Conservation (phyloP, 1,140 invertebrate species). For the Mamestra configurata region DNA sequence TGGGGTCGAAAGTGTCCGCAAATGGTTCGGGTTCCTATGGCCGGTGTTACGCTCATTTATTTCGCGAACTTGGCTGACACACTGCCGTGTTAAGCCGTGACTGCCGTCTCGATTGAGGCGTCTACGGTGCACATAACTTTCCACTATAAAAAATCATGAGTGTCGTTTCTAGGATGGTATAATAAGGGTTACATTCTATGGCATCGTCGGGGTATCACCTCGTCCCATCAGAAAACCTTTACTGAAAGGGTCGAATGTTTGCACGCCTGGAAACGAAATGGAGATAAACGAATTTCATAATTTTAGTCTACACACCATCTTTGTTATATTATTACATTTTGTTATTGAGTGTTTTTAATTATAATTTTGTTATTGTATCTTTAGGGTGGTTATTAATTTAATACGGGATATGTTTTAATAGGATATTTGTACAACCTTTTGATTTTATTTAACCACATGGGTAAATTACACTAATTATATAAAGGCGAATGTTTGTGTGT, state of each 20-base stretch:
- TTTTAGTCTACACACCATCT: slow-evolving; percentile 47
- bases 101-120: too few relatives aligned
- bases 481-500: too few relatives aligned
- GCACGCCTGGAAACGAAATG: slow-evolving; percentile 54
- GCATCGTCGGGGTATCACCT: slow-evolving; percentile 52
- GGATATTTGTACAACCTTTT: too few relatives aligned
- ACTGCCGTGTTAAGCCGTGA: too few relatives aligned
- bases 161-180: background rate
- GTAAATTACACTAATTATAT: too few relatives aligned
- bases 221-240: slow-evolving; percentile 59
- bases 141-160: background rate
- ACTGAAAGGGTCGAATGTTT: slow-evolving; percentile 59
- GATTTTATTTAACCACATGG: too few relatives aligned
- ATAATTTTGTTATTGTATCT: background rate
- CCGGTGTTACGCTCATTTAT: too few relatives aligned
- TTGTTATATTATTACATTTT: background rate
- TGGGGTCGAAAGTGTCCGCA: too few relatives aligned
- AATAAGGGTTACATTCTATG: slow-evolving; percentile 48
- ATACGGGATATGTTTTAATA: background rate
- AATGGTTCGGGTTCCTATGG: too few relatives aligned
- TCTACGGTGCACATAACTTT: too few relatives aligned
- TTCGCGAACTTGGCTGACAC: too few relatives aligned
- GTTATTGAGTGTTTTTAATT: background rate
- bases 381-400: background rate
- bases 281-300: slow-evolving; percentile 57